Evolutionary conservation across 2,888 invertebrate species (phyloP).

Genomic region (Gerosis bhagava): DNA sequence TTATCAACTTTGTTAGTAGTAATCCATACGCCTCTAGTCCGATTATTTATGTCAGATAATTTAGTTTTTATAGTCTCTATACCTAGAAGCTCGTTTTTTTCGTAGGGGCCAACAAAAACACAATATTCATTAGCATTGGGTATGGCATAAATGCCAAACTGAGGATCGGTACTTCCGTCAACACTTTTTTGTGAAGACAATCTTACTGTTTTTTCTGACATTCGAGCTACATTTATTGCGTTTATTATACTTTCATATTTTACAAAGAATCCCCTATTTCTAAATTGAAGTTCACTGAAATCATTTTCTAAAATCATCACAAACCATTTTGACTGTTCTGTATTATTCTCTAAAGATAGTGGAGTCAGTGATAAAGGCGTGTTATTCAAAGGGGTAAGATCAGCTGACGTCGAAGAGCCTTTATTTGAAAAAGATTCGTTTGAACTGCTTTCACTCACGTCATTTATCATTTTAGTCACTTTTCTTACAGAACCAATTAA

Average conservation of each 20-base stretch:
- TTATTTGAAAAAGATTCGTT: no score
- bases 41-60: conserved; percentile 38
- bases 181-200: conserved; percentile 59
- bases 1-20: conserved; percentile 64
- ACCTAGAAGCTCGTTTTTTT: conserved; percentile 59
- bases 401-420: no score
- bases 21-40: conserved; percentile 68
- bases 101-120: conserved; percentile 72
- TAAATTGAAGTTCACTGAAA: conserved; percentile 77
- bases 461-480: conserved; percentile 36
- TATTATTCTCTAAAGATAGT: conserved; percentile 8
- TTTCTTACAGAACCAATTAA: conserved; percentile 63
- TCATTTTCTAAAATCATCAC: conserved; percentile 78
- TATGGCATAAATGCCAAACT: conserved; percentile 72
- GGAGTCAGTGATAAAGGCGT: no score
- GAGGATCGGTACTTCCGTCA: conserved; percentile 44
- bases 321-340: conserved; percentile 72
- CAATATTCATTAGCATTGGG: conserved; percentile 55
- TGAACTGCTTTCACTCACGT: no score
- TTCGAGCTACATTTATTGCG: conserved; percentile 70
- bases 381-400: no score
- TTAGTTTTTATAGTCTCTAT: conserved; percentile 61
- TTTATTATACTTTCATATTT: conserved; percentile 75
- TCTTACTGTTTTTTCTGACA: conserved; percentile 72
- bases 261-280: conserved; percentile 74